Evolutionary conservation across 2,113 vertebrate genomes (phyloP).

Genomic region (Paratilapia polleni): DNA sequence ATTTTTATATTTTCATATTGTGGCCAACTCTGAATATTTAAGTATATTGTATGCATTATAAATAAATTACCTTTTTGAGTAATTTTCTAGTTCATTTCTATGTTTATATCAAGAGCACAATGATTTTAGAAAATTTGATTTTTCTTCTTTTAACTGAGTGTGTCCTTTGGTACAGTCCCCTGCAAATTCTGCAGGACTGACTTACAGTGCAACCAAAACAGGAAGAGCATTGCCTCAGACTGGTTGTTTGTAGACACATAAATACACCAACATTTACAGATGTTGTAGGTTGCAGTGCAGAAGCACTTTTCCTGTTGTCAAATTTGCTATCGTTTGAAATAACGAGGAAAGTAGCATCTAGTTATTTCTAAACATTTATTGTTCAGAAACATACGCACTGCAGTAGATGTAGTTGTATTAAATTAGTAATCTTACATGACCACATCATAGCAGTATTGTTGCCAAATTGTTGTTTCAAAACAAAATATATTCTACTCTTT

Average conservation of each 20-base stretch:
- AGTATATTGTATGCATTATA: background rate
- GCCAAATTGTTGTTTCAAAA: background rate
- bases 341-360: background rate
- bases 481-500: background rate
- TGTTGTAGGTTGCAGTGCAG: conserved; percentile 38
- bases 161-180: conserved; percentile 21
- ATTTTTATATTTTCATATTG: background rate
- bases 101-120: too few relatives aligned
- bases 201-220: conserved; percentile 63
- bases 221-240: conserved; percentile 58
- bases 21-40: background rate
- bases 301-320: conserved; percentile 58
- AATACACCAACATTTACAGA: conserved; percentile 27
- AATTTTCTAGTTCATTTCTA: background rate
- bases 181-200: conserved; percentile 59
- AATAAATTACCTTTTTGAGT: background rate
- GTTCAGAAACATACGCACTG: background rate
- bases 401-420: background rate
- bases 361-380: background rate
- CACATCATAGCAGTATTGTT: background rate
- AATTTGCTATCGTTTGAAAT: conserved; percentile 5
- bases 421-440: background rate
- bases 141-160: background rate
- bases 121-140: background rate
- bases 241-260: conserved; percentile 53